These are phyloP conservation scores for Serripes groenlandicus DNA, from an alignment of 2,888 invertebrate species.

Conservation along the genomic window DNA sequence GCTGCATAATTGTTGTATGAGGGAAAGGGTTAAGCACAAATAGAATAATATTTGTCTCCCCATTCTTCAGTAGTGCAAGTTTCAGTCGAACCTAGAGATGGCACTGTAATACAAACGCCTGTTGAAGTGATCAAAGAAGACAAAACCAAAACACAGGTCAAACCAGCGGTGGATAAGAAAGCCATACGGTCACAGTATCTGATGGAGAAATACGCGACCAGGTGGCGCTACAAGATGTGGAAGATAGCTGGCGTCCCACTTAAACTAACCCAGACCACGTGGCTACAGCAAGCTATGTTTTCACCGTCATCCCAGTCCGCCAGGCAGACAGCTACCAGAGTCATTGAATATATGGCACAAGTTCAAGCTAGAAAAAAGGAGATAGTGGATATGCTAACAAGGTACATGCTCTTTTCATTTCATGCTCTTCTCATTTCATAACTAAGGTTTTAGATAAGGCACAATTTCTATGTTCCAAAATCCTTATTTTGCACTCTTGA, in stretches of 20 bases:
- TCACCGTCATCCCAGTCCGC: constrained; percentile 96
- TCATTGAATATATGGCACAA: constrained; percentile 93
- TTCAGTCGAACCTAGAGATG: constrained; percentile 1
- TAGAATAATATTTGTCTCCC: no score
- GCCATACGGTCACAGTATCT: constrained; percentile 88
- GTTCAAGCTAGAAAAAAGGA: constrained; percentile 89
- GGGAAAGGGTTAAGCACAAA: no score
- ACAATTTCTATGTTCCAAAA: no score
- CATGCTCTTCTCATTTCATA: no score
- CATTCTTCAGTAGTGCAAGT: constrained; percentile 20
- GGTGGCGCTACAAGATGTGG: constrained; percentile 89
- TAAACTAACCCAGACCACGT: constrained; percentile 88
- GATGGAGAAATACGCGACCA: constrained; percentile 91
- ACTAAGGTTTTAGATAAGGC: no score
- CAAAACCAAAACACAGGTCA: constrained; percentile 39
- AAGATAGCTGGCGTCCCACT: constrained; percentile 77
- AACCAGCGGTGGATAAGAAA: constrained; percentile 67
- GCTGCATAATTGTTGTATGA: no score
- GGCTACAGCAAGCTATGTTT: constrained; percentile 97
- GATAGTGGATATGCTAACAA: constrained; percentile 94
- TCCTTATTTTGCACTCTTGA: no score
- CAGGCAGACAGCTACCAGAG: constrained; percentile 95
- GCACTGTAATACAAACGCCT: background rate
- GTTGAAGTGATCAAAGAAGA: constrained; percentile 31
- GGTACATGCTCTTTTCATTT: no score